phyloP scores from a whole-genome alignment of 2,888 invertebrate genomes.

The Lysandra bellargus region DNA sequence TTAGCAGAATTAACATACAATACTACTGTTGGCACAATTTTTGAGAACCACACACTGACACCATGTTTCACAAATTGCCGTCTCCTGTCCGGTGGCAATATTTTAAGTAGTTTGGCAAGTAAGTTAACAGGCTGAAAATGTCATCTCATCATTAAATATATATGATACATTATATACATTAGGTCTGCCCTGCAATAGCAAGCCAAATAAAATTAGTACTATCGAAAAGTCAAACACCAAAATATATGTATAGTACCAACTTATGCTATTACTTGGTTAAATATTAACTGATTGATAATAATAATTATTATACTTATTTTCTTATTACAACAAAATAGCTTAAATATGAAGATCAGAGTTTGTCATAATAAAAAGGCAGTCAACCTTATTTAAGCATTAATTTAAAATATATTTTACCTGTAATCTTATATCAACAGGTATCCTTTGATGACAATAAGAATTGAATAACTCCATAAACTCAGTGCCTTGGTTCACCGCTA shows the following conservation, averaged over 20 bases:
- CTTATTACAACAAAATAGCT: not conserved
- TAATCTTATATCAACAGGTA: slow-evolving; percentile 44
- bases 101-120: slow-evolving; percentile 56
- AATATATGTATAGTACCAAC: not conserved
- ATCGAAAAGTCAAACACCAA: not conserved
- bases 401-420: slow-evolving; percentile 46
- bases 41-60: slow-evolving; percentile 70
- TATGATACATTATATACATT: slow-evolving; percentile 21
- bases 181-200: not conserved
- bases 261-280: not conserved
- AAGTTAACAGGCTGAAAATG: slow-evolving; percentile 59
- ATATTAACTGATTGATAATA: too few relatives aligned
- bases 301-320: not conserved
- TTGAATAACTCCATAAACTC: slow-evolving; percentile 52
- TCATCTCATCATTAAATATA: slow-evolving; percentile 37
- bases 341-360: too few relatives aligned
- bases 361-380: too few relatives aligned
- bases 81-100: slow-evolving; percentile 57
- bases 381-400: too few relatives aligned
- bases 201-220: not conserved
- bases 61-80: slow-evolving; percentile 60
- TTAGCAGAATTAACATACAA: slow-evolving; percentile 33
- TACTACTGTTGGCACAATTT: slow-evolving; percentile 70
- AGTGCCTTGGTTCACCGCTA: slow-evolving; percentile 45
- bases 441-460: slow-evolving; percentile 46